These are phyloP conservation scores for Drosophila hawaiiensis DNA, from an alignment of 2,888 invertebrate genomes.

Conservation along the genomic window DNA sequence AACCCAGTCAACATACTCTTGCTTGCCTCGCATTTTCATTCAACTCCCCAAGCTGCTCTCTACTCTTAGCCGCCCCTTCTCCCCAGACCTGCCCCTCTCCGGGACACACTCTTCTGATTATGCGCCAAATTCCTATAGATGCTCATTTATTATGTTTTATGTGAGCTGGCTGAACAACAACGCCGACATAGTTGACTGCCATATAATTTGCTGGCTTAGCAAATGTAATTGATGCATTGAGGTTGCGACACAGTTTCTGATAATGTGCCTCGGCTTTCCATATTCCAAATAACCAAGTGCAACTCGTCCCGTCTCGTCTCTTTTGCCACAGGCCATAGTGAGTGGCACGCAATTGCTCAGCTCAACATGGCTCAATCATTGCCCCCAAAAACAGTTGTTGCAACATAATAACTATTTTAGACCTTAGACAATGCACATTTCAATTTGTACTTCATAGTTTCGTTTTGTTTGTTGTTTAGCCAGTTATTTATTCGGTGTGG, in stretches of 20 bases:
- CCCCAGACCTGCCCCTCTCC: too few relatives aligned
- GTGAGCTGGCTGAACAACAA: background rate
- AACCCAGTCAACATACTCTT: slow-evolving; percentile 40
- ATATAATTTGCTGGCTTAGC: slow-evolving; percentile 71
- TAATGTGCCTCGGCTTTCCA: slow-evolving; percentile 61
- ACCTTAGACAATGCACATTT: slow-evolving; percentile 14
- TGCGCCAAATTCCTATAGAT: slow-evolving; percentile 75
- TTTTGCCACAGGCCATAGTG: slow-evolving; percentile 10
- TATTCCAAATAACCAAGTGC: slow-evolving; percentile 42
- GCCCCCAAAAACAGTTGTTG: slow-evolving; percentile 7
- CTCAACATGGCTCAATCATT: slow-evolving; percentile 21
- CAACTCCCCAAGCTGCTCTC: slow-evolving; percentile 14
- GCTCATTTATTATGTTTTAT: slow-evolving; percentile 72
- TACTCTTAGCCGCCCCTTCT: background rate
- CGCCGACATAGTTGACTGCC: slow-evolving; percentile 35
- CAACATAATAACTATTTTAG: slow-evolving; percentile 39
- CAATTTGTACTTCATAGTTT: slow-evolving; percentile 4
- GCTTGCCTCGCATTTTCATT: slow-evolving; percentile 42
- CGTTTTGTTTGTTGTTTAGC: background rate
- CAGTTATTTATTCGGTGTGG: background rate
- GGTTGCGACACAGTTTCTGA: slow-evolving; percentile 73
- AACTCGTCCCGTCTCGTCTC: slow-evolving; percentile 5
- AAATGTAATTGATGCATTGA: slow-evolving; percentile 74
- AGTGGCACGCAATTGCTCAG: slow-evolving; percentile 30
- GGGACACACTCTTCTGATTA: slow-evolving; percentile 47